These are phyloP conservation scores for Dissostichus mawsoni DNA, from an alignment of 2,113 vertebrate species.

Conservation along the genomic window DNA sequence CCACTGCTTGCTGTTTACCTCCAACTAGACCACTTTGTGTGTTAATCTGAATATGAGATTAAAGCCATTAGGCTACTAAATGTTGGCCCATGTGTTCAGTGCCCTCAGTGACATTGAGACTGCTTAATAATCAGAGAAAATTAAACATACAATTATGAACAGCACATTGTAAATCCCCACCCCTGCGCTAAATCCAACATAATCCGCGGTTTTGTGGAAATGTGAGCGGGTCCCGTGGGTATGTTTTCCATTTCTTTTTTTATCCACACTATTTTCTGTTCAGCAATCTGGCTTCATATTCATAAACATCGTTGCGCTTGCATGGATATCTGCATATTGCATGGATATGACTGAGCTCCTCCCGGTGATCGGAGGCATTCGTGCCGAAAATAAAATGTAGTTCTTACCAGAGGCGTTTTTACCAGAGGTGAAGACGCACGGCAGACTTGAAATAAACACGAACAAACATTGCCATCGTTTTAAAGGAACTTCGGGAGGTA, in stretches of 20 bases:
- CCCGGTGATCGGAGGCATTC: slow-evolving; percentile 13
- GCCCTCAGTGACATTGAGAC: slow-evolving; percentile 71
- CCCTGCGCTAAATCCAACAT: slow-evolving; percentile 71
- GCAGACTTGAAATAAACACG: slow-evolving; percentile 10
- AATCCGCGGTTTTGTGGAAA: slow-evolving; percentile 76
- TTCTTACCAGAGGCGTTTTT: slow-evolving; percentile 11
- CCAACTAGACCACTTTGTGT: slow-evolving; percentile 1
- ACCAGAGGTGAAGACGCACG: slow-evolving; percentile 10
- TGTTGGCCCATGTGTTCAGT: slow-evolving; percentile 23
- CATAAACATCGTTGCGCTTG: slow-evolving; percentile 15
- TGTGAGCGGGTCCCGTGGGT: slow-evolving; percentile 68
- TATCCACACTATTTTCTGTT: slow-evolving; percentile 33
- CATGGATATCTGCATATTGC: slow-evolving; percentile 39
- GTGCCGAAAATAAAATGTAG: slow-evolving; percentile 19
- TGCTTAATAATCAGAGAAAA: slow-evolving; percentile 77
- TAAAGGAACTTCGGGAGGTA: slow-evolving; percentile 16
- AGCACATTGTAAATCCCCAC: slow-evolving; percentile 75
- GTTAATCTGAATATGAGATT: slow-evolving; percentile 34
- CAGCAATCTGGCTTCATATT: slow-evolving; percentile 35
- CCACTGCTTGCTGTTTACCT: slow-evolving; percentile 12
- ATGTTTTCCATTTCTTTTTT: slow-evolving; percentile 26
- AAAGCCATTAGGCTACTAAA: slow-evolving; percentile 42
- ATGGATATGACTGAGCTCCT: slow-evolving; percentile 1
- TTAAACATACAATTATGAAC: slow-evolving; percentile 80
- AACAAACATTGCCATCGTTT: not conserved